These are phyloP conservation scores for Argyrosomus regius DNA, from an alignment of 2,797 vertebrate genomes.

Conservation along the genomic window DNA sequence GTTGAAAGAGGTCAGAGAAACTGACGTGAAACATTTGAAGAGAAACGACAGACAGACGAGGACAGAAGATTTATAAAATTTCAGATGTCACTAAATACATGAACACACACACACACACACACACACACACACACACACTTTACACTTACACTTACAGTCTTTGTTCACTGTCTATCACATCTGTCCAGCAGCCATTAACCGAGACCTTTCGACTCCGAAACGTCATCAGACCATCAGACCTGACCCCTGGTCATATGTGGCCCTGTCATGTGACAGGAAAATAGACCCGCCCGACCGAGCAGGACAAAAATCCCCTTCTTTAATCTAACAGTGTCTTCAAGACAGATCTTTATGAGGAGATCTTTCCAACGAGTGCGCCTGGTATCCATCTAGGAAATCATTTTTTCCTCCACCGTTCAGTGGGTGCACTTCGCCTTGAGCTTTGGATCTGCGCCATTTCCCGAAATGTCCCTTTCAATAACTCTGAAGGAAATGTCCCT, in stretches of 20 bases:
- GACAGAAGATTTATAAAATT: background rate
- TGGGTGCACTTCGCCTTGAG: background rate
- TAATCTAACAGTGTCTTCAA: background rate
- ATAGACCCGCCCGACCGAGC: slow-evolving; percentile 1
- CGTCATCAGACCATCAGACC: slow-evolving; percentile 20
- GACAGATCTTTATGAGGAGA: background rate
- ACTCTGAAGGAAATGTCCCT: too few relatives aligned
- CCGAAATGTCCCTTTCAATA: background rate
- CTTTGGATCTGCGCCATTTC: background rate
- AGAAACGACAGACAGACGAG: background rate
- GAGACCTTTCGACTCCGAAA: slow-evolving; percentile 31
- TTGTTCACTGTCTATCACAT: slow-evolving; percentile 30
- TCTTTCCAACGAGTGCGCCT: slow-evolving; percentile 1
- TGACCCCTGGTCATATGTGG: slow-evolving; percentile 30
- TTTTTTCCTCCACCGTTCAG: background rate
- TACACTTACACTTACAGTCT: background rate
- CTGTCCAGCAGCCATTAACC: slow-evolving; percentile 11
- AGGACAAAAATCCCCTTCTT: background rate
- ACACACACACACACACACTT: slow-evolving; percentile 10
- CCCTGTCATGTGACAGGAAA: slow-evolving; percentile 30
- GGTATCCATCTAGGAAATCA: background rate
- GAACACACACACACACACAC: background rate
- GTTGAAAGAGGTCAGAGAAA: slow-evolving; percentile 13
- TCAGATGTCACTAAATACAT: background rate
- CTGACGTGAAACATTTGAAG: background rate